phyloP scores from a whole-genome alignment of 2,888 invertebrate species.

The Agrotis exclamationis region DNA sequence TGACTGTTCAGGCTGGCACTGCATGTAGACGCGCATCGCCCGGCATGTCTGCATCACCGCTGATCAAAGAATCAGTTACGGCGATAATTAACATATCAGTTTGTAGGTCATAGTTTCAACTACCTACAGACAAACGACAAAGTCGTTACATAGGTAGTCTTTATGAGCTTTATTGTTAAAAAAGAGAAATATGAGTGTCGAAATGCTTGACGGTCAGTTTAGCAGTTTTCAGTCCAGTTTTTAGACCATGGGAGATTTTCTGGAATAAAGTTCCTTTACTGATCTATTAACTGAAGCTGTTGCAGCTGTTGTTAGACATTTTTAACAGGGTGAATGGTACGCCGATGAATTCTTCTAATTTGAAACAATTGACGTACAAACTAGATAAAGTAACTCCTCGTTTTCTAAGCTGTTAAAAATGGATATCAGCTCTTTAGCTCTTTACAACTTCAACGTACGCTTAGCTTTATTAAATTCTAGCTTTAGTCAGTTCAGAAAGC shows the following conservation, averaged over 20 bases:
- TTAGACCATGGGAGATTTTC: constrained; percentile 4
- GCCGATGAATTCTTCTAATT: neutral
- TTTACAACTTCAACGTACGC: neutral
- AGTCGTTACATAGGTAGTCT: constrained; percentile 85
- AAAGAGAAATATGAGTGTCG: constrained; percentile 67
- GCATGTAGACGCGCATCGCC: constrained; percentile 78
- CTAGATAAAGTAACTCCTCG: neutral
- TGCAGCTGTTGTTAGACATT: neutral
- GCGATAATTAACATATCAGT: constrained; percentile 89
- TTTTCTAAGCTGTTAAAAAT: neutral
- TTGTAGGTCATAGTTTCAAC: constrained; percentile 77
- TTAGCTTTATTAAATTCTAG: neutral
- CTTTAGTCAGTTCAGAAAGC: neutral
- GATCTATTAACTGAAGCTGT: neutral
- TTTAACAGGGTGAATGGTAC: neutral
- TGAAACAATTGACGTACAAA: neutral
- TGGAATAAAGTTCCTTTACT: neutral
- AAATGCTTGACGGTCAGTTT: constrained; percentile 69
- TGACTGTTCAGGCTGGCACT: constrained; percentile 74
- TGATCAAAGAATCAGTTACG: constrained; percentile 70
- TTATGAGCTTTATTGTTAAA: constrained; percentile 73
- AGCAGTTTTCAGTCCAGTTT: constrained; percentile 27
- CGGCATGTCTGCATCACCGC: constrained; percentile 81
- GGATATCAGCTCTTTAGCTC: neutral
- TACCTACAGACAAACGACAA: constrained; percentile 74